A percentile compares a stretch with the other conserved stretches of the same genome.
phyloP scores from a whole-genome alignment of 2,888 invertebrate genomes.

The Lomographa bimaculata region DNA sequence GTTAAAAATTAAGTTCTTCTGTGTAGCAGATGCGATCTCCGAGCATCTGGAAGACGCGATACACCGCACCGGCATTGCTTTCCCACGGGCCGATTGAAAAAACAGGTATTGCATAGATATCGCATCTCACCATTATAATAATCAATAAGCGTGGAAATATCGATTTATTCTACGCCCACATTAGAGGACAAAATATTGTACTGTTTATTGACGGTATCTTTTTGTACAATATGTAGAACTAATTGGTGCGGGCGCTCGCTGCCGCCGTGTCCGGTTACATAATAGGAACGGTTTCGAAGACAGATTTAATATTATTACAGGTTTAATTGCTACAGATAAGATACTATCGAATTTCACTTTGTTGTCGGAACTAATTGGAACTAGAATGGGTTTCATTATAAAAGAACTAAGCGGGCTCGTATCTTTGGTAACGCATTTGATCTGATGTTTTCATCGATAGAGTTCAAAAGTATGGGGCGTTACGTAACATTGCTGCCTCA shows the following conservation, averaged over 20 bases:
- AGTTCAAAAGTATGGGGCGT: conserved; percentile 4
- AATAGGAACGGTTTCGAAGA: conserved; percentile 32
- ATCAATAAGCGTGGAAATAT: conserved; percentile 53
- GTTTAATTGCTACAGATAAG: conserved; percentile 34
- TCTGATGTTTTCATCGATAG: conserved; percentile 18
- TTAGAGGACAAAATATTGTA: conserved; percentile 16
- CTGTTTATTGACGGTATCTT: conserved; percentile 19
- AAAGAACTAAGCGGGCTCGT: conserved; percentile 7
- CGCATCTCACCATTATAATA: conserved; percentile 51
- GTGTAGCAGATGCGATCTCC: conserved; percentile 56
- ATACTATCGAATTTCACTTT: conserved; percentile 40
- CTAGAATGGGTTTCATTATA: conserved; percentile 31
- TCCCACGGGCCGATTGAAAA: conserved; percentile 69
- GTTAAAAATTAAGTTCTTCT: conserved; percentile 63
- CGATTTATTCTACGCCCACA: conserved; percentile 12
- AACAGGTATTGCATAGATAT: conserved; percentile 51
- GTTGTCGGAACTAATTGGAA: conserved; percentile 36
- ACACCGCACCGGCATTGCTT: conserved; percentile 57
- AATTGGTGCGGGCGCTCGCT: conserved; percentile 42
- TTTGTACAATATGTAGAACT: conserved; percentile 41
- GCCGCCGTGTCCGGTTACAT: conserved; percentile 35
- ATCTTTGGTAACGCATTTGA: conserved; percentile 14
- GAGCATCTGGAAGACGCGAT: conserved; percentile 43
- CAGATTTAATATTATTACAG: conserved; percentile 37
- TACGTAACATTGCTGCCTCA: conserved; percentile 16